Evolutionary conservation across 2,888 invertebrate species (phyloP).

Genomic region (Temnothorax rugatulus): DNA sequence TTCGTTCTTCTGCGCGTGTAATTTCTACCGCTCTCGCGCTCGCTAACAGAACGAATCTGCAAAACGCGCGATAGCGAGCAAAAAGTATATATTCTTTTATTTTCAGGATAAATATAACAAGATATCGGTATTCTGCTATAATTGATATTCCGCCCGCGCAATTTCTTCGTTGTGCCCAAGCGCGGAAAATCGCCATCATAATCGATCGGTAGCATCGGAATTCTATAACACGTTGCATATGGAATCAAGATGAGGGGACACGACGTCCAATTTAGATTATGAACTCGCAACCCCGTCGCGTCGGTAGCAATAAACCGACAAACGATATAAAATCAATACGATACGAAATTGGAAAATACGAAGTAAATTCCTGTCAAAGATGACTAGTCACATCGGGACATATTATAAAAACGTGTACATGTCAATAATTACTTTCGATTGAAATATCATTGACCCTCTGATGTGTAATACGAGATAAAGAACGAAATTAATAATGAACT

Average conservation of each 20-base stretch:
- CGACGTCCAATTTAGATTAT: constrained; percentile 53
- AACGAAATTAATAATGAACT: background rate
- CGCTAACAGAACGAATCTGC: background rate
- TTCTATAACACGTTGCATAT: constrained; percentile 47
- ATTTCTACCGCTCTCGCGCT: constrained; percentile 18
- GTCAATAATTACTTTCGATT: background rate
- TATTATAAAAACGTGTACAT: background rate
- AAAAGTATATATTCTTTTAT: background rate
- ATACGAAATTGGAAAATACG: constrained; percentile 31
- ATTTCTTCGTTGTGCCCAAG: constrained; percentile 11
- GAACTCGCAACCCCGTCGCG: constrained; percentile 42
- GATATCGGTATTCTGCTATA: constrained; percentile 36
- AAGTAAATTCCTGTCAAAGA: constrained; percentile 21
- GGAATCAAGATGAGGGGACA: constrained; percentile 35
- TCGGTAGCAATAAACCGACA: constrained; percentile 30
- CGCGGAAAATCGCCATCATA: constrained; percentile 43
- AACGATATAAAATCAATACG: constrained; percentile 46
- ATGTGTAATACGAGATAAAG: constrained; percentile 1
- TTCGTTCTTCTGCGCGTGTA: constrained; percentile 10
- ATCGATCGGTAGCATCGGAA: constrained; percentile 43
- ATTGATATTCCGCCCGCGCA: constrained; percentile 35
- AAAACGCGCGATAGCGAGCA: background rate
- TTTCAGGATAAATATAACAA: constrained; percentile 40
- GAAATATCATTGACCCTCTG: background rate
- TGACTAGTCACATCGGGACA: background rate